Conservation (phyloP, 2,797 vertebrate species). For the Phyllotis vaccarum region DNA sequence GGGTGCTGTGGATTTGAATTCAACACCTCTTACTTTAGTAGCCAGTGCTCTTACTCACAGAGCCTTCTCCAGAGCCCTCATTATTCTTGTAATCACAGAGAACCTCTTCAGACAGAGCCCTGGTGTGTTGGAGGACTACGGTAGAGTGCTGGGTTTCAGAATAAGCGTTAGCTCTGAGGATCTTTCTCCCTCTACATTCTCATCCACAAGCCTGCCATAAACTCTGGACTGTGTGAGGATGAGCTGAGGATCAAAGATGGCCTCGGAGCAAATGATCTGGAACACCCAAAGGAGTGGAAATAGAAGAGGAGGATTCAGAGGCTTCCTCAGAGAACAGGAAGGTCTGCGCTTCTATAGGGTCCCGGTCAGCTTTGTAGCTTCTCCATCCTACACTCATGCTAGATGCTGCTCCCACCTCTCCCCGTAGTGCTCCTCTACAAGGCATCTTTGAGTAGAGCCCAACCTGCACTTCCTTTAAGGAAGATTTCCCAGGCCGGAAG, state of each 20-base stretch:
- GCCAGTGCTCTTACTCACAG: neutral
- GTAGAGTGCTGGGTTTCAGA: neutral
- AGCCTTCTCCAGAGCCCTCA: neutral
- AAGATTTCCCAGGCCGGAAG: neutral
- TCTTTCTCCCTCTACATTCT: neutral
- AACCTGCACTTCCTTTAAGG: neutral
- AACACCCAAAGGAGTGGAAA: neutral
- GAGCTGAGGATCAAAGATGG: neutral
- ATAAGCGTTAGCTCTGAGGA: neutral
- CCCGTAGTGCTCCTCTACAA: neutral
- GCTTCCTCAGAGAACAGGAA: neutral
- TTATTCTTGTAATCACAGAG: neutral
- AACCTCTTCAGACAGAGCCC: neutral
- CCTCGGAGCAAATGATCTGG: neutral
- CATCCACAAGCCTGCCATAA: neutral
- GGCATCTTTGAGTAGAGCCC: neutral
- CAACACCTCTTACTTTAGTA: neutral
- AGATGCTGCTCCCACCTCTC: rapidly evolving
- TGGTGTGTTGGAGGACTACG: neutral
- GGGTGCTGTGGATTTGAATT: neutral
- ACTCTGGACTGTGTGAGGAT: neutral
- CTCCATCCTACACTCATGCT: rapidly evolving
- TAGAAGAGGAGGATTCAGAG: neutral
- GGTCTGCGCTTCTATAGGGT: rapidly evolving
- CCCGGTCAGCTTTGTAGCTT: no score